These are phyloP conservation scores for Noctua janthe DNA, from an alignment of 2,888 invertebrate genomes.

Conservation along the genomic window DNA sequence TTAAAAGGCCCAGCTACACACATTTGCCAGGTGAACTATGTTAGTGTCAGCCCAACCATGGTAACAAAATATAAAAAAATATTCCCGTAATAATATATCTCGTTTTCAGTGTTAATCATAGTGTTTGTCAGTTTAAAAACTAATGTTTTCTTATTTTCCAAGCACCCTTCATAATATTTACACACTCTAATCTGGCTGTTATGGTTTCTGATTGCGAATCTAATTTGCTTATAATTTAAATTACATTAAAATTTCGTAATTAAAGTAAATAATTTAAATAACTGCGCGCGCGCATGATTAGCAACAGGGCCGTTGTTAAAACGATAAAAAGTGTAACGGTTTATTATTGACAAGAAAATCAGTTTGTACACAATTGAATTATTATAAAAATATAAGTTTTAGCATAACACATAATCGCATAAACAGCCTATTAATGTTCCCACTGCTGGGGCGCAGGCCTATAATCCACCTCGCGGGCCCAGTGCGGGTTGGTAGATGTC, in stretches of 20 bases:
- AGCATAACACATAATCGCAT: too few species aligned
- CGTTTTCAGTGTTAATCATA: too few species aligned
- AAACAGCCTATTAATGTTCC: too few species aligned
- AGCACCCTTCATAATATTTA: background rate
- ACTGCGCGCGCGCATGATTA: constrained; percentile 48
- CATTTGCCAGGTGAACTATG: background rate
- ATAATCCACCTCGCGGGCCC: too few species aligned
- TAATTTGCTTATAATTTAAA: constrained; percentile 35
- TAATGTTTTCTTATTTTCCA: background rate
- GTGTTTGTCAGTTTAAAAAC: too few species aligned
- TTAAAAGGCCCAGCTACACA: background rate
- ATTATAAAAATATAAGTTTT: background rate
- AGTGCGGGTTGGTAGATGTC: too few species aligned
- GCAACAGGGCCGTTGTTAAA: constrained; percentile 35
- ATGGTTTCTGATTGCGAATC: constrained; percentile 20
- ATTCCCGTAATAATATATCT: too few species aligned
- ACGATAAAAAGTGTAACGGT: constrained; percentile 36
- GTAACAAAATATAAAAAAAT: background rate
- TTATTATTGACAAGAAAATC: background rate
- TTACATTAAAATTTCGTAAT: constrained; percentile 27
- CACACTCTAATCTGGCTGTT: constrained; percentile 8
- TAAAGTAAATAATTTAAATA: constrained; percentile 59
- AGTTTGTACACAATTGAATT: constrained; percentile 10
- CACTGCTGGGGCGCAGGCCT: too few species aligned
- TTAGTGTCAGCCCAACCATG: background rate